Evolutionary conservation across 2,888 invertebrate species (phyloP), one percentile per base, ranked within the genome.

Genomic region (Mimachlamys varia): DNA sequence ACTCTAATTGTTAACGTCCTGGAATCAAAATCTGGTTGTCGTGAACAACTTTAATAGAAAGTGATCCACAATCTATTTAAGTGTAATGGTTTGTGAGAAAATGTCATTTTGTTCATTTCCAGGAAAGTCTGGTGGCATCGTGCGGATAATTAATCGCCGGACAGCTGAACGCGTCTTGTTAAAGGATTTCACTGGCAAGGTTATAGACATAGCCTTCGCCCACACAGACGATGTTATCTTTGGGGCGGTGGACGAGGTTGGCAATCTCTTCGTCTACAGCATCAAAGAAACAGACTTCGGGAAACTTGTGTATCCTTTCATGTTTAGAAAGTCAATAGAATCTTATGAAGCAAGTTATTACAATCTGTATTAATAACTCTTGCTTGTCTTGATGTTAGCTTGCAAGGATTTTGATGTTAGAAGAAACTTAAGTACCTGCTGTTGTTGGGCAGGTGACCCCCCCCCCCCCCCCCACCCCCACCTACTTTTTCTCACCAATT

Each of bases 121-220:
- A 96, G 96, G 96, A 58, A 95, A 95, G 92, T 92, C 94, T 89
- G 90, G 96, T 89, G 97, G 97, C 38, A 98, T 98, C 97, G 98
- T 99, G 13, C 97, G 99, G 87, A 98, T 99, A 19, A 98, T 98
- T 15, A 98, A 98, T 97, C 97, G 98, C 94, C 98, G 98, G 92
- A 97, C 98, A 1, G 98, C 98, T 94, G 97, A 98, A 93, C 97
- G 99, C 90, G 97, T 98, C 0, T 97, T 99, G 38, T 98, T 99
- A 90, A 98, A 98, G 96, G 98, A 98, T 87, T 98, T 98, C 97
- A 98, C 98, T 89, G 99, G 98, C 76, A 97, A 98, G 96, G 98
- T 99, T n/a, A 98, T 98, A 96, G 99, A 99, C 97, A 97, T 99
- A 89, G 98, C 99, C 0, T 99, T 99, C 97, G 98, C 99, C 5